Conservation (phyloP, 2,888 invertebrate genomes). For the Clostera curtula region DNA sequence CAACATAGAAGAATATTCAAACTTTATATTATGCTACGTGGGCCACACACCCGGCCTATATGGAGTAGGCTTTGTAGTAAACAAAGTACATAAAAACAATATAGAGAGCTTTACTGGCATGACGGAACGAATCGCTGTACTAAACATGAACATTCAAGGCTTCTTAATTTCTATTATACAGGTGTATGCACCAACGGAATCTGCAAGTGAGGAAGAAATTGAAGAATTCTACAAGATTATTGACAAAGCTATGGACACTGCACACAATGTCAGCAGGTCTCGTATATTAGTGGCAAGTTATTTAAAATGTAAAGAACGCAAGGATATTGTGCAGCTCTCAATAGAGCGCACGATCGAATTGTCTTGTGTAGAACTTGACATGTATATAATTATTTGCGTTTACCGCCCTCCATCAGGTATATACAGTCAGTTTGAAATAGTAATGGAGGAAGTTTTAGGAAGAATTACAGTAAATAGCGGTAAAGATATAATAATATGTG, state of each 20-base stretch:
- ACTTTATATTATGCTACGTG: conserved; percentile 7
- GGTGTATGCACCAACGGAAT: conserved; percentile 15
- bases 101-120: conserved; percentile 9
- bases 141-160: conserved; percentile 6
- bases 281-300: too few species aligned
- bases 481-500: too few species aligned
- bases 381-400: too few species aligned
- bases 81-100: conserved; percentile 7
- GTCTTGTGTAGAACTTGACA: too few species aligned
- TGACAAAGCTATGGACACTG: conserved; percentile 5
- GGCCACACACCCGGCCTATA: conserved; percentile 7
- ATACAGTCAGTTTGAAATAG: too few species aligned
- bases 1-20: conserved; percentile 8
- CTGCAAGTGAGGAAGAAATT: conserved; percentile 10
- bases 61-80: conserved; percentile 12
- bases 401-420: too few species aligned
- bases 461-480: too few species aligned
- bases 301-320: too few species aligned
- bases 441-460: too few species aligned
- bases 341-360: too few species aligned
- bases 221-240: conserved; percentile 11
- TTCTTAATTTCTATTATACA: conserved; percentile 7
- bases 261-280: too few species aligned
- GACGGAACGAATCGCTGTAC: conserved; percentile 7
- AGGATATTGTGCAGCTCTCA: too few species aligned